A percentile compares a stretch with the other conserved stretches of the same genome.
Evolutionary conservation across 2,888 invertebrate genomes (phyloP).

Genomic region (Pimpla rufipes): DNA sequence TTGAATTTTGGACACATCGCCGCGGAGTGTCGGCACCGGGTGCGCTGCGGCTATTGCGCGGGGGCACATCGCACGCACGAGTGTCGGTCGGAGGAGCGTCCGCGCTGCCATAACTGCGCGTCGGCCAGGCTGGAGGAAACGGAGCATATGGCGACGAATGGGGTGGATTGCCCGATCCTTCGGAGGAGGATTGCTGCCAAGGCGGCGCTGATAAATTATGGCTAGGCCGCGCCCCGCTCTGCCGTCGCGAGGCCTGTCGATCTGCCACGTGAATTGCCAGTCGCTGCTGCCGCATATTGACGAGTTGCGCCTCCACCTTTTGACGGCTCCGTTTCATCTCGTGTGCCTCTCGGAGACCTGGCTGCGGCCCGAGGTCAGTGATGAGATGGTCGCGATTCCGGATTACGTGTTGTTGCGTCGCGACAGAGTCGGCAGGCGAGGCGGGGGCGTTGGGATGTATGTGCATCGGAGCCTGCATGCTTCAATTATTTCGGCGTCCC

Average conservation of each 20-base stretch:
- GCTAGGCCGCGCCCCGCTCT: background rate
- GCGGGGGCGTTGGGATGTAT: background rate
- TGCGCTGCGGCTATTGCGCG: background rate
- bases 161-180: background rate
- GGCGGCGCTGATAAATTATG: background rate
- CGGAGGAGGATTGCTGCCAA: background rate
- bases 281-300: background rate
- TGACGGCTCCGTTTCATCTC: background rate
- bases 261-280: slow-evolving; percentile 12
- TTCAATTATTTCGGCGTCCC: background rate
- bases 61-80: background rate
- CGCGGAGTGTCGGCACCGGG: background rate
- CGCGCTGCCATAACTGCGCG: background rate
- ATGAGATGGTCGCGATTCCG: background rate
- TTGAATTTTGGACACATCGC: background rate
- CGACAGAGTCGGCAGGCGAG: background rate
- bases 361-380: background rate
- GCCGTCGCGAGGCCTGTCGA: background rate
- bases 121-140: background rate
- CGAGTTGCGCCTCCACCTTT: background rate
- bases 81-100: background rate
- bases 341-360: background rate
- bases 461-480: background rate
- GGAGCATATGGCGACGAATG: background rate
- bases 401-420: background rate